These are phyloP conservation scores for Heliconius hewitsoni DNA, from an alignment of 1,140 invertebrate species.

Conservation along the genomic window DNA sequence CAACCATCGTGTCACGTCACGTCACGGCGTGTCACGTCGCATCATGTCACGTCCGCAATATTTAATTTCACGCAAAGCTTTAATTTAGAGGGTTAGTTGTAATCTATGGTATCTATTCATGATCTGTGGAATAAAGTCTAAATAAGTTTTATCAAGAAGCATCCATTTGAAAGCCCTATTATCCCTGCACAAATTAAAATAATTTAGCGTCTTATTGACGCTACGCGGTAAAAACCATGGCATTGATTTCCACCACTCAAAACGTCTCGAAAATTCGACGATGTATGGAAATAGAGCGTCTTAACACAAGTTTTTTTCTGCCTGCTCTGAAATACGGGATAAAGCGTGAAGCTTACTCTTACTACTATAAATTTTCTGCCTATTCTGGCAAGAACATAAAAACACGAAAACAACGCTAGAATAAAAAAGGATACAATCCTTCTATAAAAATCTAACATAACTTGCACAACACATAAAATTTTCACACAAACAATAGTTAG, in stretches of 20 bases:
- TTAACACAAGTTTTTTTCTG: too few species aligned
- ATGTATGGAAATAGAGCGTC: too few species aligned
- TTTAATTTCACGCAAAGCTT: conserved; percentile 24
- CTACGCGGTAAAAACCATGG: too few species aligned
- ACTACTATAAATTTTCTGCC: not conserved
- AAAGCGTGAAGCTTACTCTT: not conserved
- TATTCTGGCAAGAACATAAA: not conserved
- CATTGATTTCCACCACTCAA: too few species aligned
- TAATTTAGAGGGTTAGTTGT: conserved; percentile 6
- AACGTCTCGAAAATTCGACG: too few species aligned
- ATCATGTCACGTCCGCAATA: conserved; percentile 18
- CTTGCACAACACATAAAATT: not conserved
- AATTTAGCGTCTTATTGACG: too few species aligned
- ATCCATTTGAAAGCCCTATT: too few species aligned
- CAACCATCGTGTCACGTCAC: not conserved
- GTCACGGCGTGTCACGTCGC: conserved; percentile 10
- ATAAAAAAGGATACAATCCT: not conserved
- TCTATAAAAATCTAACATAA: not conserved
- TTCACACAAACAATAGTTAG: not conserved
- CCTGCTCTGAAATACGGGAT: too few species aligned
- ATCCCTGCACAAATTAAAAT: too few species aligned
- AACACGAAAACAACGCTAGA: not conserved
- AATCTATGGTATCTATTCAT: not conserved
- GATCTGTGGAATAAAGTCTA: too few species aligned
- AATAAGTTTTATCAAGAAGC: too few species aligned